A percentile compares a stretch with the other conserved stretches of the same genome.
phyloP scores from a whole-genome alignment of 2,888 invertebrate species.

The Campopleginae sp. region DNA sequence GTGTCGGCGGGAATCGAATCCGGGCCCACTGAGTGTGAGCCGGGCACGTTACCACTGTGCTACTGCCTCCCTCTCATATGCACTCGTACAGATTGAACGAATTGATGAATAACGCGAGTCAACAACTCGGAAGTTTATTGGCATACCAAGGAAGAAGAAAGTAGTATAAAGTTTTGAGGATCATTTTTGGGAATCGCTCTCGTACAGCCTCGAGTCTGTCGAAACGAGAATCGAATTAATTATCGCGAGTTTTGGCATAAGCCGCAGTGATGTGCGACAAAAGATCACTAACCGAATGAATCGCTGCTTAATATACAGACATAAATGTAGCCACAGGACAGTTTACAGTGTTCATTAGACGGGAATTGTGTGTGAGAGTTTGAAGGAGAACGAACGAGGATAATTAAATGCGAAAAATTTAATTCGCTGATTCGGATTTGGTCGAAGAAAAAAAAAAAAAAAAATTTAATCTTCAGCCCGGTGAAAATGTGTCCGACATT shows the following conservation, averaged over 20 bases:
- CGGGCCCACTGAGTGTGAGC: too few relatives aligned
- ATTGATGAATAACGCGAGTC: slow-evolving; percentile 35
- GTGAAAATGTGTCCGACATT: background rate
- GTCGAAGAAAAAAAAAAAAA: background rate
- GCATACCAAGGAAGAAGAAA: slow-evolving; percentile 15
- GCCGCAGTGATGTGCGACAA: slow-evolving; percentile 16
- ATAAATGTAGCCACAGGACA: slow-evolving; percentile 15
- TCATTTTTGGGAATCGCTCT: slow-evolving; percentile 16
- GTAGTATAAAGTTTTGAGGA: slow-evolving; percentile 6
- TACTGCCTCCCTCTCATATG: too few relatives aligned
- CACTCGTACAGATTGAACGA: background rate
- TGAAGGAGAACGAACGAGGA: background rate
- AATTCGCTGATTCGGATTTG: slow-evolving; percentile 9
- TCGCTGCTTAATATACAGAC: slow-evolving; percentile 38
- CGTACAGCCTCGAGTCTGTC: slow-evolving; percentile 1
- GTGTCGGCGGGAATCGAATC: too few relatives aligned
- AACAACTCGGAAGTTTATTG: slow-evolving; percentile 24
- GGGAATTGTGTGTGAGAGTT: slow-evolving; percentile 2
- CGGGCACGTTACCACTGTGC: too few relatives aligned
- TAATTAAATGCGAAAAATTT: slow-evolving; percentile 7
- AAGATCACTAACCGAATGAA: slow-evolving; percentile 56
- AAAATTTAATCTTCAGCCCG: background rate
- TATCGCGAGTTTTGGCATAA: slow-evolving; percentile 55
- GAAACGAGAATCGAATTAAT: slow-evolving; percentile 54
- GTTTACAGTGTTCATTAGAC: slow-evolving; percentile 16